Evolutionary conservation across 2,797 vertebrate genomes (phyloP).

Genomic region (Gorsachius magnificus): DNA sequence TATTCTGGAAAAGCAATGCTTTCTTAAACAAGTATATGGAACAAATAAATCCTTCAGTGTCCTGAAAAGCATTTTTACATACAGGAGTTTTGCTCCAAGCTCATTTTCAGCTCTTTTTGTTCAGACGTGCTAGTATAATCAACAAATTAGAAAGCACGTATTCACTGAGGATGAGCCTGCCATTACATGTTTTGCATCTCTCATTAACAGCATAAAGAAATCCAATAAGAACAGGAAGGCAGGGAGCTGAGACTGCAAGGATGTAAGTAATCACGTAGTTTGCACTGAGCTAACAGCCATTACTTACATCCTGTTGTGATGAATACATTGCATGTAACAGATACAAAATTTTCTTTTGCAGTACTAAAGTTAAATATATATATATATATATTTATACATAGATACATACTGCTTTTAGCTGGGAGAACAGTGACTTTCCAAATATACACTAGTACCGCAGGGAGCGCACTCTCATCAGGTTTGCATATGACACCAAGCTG

Average conservation of each 20-base stretch:
- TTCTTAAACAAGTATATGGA: conserved; percentile 87
- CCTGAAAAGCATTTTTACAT: conserved; percentile 39
- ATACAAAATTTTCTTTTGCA: background rate
- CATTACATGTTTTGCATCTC: background rate
- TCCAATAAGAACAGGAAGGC: background rate
- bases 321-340: background rate
- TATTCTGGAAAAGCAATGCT: conserved; percentile 85
- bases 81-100: background rate
- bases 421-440: background rate
- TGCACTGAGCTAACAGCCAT: background rate
- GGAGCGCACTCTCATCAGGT: accelerated
- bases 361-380: background rate
- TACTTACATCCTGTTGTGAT: background rate
- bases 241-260: background rate
- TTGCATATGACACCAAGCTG: background rate
- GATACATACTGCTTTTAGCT: background rate
- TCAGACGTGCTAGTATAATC: background rate
- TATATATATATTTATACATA: background rate
- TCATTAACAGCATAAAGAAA: conserved; percentile 27
- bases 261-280: background rate
- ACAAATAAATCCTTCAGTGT: conserved; percentile 85
- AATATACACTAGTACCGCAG: accelerated
- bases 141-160: background rate
- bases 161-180: background rate
- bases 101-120: background rate